These are phyloP conservation scores for Amorpha juglandis DNA, from an alignment of 2,888 invertebrate species.

Conservation along the genomic window DNA sequence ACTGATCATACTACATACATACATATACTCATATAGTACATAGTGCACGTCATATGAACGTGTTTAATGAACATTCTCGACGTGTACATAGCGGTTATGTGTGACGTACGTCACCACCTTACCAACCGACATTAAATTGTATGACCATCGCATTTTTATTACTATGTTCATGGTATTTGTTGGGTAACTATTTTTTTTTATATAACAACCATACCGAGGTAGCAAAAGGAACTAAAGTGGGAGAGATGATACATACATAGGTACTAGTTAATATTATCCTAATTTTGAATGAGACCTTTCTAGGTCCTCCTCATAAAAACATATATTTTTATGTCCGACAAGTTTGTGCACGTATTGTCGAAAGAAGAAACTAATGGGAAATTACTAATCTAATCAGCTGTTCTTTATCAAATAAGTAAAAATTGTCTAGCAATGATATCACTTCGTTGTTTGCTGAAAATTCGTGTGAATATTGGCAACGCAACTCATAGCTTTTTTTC, in stretches of 20 bases:
- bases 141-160: too few relatives aligned
- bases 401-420: neutral
- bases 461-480: neutral
- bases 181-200: too few relatives aligned
- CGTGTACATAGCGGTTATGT: conserved; percentile 17
- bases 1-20: conserved; percentile 22
- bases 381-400: conserved; percentile 14
- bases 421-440: neutral
- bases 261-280: too few relatives aligned
- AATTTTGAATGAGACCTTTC: too few relatives aligned
- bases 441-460: neutral
- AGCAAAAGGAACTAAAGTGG: too few relatives aligned
- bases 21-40: neutral
- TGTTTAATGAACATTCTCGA: conserved; percentile 26
- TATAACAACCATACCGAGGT: too few relatives aligned
- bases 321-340: neutral
- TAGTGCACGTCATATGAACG: conserved; percentile 6
- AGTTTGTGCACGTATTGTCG: neutral
- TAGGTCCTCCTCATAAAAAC: too few relatives aligned
- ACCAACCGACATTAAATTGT: neutral
- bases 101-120: conserved; percentile 25
- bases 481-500: neutral
- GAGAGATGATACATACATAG: too few relatives aligned
- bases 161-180: too few relatives aligned
- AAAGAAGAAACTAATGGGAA: neutral